Conservation (phyloP, 2,797 vertebrate genomes). For the Morus bassanus region DNA sequence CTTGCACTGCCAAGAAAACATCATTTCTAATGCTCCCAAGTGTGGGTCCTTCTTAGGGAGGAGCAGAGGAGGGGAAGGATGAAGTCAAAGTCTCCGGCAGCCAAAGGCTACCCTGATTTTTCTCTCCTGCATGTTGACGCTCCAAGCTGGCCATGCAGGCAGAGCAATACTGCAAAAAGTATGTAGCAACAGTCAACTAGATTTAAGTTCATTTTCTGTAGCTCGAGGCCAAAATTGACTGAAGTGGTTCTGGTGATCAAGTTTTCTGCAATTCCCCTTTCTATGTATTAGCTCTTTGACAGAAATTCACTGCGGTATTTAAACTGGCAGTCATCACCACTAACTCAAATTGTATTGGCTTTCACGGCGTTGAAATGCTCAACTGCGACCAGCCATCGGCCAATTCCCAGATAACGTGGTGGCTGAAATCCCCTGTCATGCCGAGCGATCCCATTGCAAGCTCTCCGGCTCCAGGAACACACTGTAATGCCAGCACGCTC, state of each 20-base stretch:
- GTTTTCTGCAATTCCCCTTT: slow-evolving; percentile 79
- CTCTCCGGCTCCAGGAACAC: neutral
- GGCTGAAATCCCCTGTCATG: slow-evolving; percentile 77
- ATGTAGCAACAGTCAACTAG: slow-evolving; percentile 72
- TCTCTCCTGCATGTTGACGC: neutral
- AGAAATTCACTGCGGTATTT: slow-evolving; percentile 80
- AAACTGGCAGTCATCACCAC: slow-evolving; percentile 81
- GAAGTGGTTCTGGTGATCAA: slow-evolving; percentile 76
- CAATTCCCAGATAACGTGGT: slow-evolving; percentile 73
- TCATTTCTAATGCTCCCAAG: neutral
- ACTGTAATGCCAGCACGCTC: rapidly evolving
- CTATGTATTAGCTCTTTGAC: slow-evolving; percentile 75
- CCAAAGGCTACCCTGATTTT: neutral
- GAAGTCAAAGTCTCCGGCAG: neutral
- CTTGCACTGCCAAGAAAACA: neutral
- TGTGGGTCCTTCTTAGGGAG: neutral
- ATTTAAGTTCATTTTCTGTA: slow-evolving; percentile 81
- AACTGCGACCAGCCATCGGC: slow-evolving; percentile 76
- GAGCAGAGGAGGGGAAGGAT: neutral
- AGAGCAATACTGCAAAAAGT: slow-evolving; percentile 71
- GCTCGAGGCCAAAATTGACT: slow-evolving; percentile 81
- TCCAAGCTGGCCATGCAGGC: neutral
- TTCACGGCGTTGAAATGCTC: slow-evolving; percentile 76
- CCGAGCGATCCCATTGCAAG: slow-evolving; percentile 57
- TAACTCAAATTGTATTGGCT: slow-evolving; percentile 85